Evolutionary conservation across 2,113 vertebrate genomes (phyloP), one percentile per base, ranked within the genome.

Genomic region (Nymphicus hollandicus): DNA sequence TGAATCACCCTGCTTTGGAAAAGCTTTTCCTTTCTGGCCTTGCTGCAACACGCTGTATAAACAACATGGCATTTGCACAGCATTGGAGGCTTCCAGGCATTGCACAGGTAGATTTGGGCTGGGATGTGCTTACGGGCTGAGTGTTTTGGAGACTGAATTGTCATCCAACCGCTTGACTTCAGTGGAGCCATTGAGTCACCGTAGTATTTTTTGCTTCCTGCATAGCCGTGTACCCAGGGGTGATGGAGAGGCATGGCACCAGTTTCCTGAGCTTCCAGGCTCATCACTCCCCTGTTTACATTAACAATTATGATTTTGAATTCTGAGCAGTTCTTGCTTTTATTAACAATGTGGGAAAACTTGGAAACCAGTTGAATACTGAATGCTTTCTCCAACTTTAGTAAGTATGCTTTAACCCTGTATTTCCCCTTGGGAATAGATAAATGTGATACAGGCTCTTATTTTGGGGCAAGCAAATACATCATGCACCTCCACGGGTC

Each of bases 11-110:
- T 25, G 56, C 61, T 65, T 79, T 63, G 52, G 56, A 28, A 92
- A 80, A 80, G n/a, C 71, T 72, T 52, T 79, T 91, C 52, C 24
- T 11, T 61, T 61, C 63, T 44, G 39, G 66, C 56, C 74, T 20
- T 17, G 10, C 1, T 7, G 61, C 43, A 35, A 1, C 20, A 11
- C 9, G 1, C 31, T 0, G 0, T 39, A 41, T 22, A 17, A 33
- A 29, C 1, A 1, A 6, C 2, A 1, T 2, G 37, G 60, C 25
- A 52, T 73, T 58, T 58, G 39, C 31, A 6, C 1, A 0, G 23
- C 3, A 10, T 12, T 22, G 52, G 41, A 69, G 49, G 24, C 41
- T 91, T 82, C 52, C 2, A 9, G 35, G 41, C 27, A 28, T 68
- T 41, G 13, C 64, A 37, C 25, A 37, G n/a, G 63, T 88, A 20